A percentile compares a stretch with the other conserved stretches of the same genome.
These are phyloP conservation scores for Melopsittacus undulatus DNA, from an alignment of 2,797 vertebrate species.

Conservation along the genomic window DNA sequence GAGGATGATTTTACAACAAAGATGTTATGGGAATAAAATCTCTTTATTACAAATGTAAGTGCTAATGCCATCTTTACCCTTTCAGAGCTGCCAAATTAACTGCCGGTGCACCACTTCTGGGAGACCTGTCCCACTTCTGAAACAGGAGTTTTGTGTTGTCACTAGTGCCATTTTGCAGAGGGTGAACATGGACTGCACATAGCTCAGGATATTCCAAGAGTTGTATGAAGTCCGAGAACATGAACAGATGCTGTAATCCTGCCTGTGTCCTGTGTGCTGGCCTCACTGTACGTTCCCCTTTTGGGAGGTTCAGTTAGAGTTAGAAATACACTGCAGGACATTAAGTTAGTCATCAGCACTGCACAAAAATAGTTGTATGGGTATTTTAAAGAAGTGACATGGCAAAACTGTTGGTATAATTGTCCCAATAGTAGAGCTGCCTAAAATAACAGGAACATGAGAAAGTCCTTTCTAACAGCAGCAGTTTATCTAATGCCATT, in stretches of 20 bases:
- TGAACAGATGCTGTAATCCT: constrained; percentile 19
- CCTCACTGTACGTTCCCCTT: neutral
- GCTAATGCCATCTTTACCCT: neutral
- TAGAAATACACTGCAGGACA: neutral
- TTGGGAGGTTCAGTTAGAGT: neutral
- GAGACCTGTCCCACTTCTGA: neutral
- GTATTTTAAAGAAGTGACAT: constrained; percentile 24
- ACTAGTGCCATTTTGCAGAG: neutral
- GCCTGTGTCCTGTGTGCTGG: neutral
- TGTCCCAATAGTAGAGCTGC: neutral
- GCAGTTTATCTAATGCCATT: neutral
- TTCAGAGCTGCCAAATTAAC: neutral
- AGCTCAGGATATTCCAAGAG: neutral
- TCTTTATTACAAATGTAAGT: accelerated
- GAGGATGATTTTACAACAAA: neutral
- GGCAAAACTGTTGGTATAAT: neutral
- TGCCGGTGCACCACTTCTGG: neutral
- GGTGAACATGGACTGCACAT: neutral
- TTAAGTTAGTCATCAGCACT: neutral
- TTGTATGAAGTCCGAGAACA: neutral
- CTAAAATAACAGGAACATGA: constrained; percentile 15
- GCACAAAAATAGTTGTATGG: neutral
- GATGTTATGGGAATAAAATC: neutral
- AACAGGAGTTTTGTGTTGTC: neutral
- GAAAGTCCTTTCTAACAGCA: constrained; percentile 9